Base-by-base conservation (phyloP, 2,888 invertebrate genomes). In the Griposia aprilina region DNA sequence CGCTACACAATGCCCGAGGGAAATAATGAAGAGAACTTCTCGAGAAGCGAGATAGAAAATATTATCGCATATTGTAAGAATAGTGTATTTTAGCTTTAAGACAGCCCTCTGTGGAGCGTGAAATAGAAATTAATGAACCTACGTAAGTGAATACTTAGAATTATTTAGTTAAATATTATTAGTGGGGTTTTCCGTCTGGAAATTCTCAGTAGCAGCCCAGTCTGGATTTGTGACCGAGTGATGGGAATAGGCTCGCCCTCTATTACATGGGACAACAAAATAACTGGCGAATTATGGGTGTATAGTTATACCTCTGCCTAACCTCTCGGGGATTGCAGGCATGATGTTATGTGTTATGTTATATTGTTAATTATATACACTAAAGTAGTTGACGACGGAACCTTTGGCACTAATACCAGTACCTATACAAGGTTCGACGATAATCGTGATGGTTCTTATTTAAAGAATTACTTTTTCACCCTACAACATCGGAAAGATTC, bases 11-110 rank as follows among this genome's bases (percentile, higher is more conserved):
- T 23, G 0, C 82, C 36, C 66, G 6, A 2, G 79, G 74, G 82
- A 82, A 82, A 82, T 82, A 74, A 70, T 36, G 52, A n/a, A 71
- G 70, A 67, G 57, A 71, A n/a, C 7, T 57, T 13, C 52, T 63
- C 7, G 59, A 68, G 36, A 55, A 55, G 15, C 13, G 59, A 48
- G 26, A 65, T 7, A n/a, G 74, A 63, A 78, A 82, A 78, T 70
- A 60, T 76, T 20, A 62, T 59, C n/a, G 60, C 36, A 74, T 71
- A 75, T 74, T 82, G 60, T 57, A 55, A 62, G 45, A 36, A 26
- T 62, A 73, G 50, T 66, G 26, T 67, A 66, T 30, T 59, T 67
- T 26, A 57, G 15, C 17, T 67, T 79, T 57, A 69, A 48, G 65
- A 48, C 26, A 36, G 4, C 36, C 15, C 71, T 63, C 77, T 2